Conservation (phyloP, 1,140 invertebrate genomes). For the Coenobita brevimanus region DNA sequence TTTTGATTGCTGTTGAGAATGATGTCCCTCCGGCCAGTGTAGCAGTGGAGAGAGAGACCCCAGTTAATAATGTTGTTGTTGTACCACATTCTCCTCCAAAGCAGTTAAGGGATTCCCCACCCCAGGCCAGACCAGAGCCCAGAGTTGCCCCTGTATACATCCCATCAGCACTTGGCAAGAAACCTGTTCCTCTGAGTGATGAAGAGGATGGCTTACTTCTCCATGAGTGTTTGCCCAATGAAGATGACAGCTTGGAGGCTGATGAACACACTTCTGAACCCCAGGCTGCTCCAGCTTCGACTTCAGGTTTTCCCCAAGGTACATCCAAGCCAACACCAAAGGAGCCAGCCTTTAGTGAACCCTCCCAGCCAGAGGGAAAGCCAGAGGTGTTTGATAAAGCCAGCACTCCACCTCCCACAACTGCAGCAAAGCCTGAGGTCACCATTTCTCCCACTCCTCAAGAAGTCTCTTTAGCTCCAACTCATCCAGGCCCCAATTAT, state of each 20-base stretch:
- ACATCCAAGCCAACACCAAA: neutral
- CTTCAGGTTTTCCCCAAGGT: neutral
- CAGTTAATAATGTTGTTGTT: neutral
- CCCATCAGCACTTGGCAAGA: slow-evolving; percentile 28
- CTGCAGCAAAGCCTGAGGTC: neutral
- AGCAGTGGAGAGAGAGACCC: slow-evolving; percentile 24
- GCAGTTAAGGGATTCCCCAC: neutral
- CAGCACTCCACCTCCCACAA: neutral
- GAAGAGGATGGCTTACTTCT: slow-evolving; percentile 55
- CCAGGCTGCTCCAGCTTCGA: neutral
- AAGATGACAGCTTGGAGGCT: slow-evolving; percentile 41
- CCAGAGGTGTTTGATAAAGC: neutral
- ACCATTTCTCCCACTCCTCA: neutral
- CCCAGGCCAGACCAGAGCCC: neutral
- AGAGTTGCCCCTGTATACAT: slow-evolving; percentile 33
- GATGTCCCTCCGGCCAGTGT: slow-evolving; percentile 38
- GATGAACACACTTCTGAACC: neutral
- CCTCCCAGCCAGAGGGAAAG: neutral
- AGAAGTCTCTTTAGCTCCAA: neutral
- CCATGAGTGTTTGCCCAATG: slow-evolving; percentile 20
- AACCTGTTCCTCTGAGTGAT: slow-evolving; percentile 38
- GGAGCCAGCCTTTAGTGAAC: too few species aligned
- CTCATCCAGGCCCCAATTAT: neutral
- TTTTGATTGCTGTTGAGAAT: slow-evolving; percentile 44
- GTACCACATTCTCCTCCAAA: slow-evolving; percentile 12